These are phyloP conservation scores for Tenodera sinensis DNA, from an alignment of 2,888 invertebrate genomes.

Conservation along the genomic window DNA sequence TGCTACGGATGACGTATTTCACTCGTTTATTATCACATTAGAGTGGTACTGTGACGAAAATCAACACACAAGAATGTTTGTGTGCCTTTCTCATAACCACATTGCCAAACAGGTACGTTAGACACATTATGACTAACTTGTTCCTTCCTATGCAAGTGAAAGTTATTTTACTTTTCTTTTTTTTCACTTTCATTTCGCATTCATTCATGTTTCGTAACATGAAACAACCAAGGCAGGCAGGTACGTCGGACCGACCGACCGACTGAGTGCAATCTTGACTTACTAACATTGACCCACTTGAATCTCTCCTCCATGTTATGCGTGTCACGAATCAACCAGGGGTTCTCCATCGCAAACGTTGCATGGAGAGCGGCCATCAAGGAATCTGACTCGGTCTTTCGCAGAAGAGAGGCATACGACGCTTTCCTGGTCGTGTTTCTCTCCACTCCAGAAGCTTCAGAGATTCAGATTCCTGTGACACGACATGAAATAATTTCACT, in stretches of 20 bases:
- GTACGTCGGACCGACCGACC: neutral
- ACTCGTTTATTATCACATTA: neutral
- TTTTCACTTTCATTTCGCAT: neutral
- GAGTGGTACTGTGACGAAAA: neutral
- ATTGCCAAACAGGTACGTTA: neutral
- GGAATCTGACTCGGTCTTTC: neutral
- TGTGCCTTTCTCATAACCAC: neutral
- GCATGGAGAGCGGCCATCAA: neutral
- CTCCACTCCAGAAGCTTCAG: no score
- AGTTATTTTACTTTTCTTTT: neutral
- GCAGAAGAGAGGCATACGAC: neutral
- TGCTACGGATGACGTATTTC: no score
- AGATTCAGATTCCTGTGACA: no score
- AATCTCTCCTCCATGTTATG: constrained; percentile 4
- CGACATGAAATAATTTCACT: no score
- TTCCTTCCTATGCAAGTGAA: neutral
- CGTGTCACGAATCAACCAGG: neutral
- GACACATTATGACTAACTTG: neutral
- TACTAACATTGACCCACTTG: constrained; percentile 46
- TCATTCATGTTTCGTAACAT: neutral
- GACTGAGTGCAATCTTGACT: constrained; percentile 42
- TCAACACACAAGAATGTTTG: neutral
- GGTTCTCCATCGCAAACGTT: neutral
- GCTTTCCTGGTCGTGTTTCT: no score
- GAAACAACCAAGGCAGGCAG: neutral